These are phyloP conservation scores for Polietes domitor DNA, from an alignment of 2,888 invertebrate species.

Conservation along the genomic window DNA sequence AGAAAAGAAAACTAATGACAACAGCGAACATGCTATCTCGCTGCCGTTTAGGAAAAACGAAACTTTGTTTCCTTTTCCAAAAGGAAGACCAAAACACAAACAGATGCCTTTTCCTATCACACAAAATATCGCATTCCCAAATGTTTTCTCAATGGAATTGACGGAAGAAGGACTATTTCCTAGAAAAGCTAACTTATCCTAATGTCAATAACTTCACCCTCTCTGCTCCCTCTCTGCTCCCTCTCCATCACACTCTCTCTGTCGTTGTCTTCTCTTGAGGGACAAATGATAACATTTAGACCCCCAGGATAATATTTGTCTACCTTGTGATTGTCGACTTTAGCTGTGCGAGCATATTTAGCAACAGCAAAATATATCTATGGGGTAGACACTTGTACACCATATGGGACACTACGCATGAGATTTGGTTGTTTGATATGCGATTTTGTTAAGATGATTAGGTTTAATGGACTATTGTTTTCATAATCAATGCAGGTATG, in stretches of 20 bases:
- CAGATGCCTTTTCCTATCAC: background rate
- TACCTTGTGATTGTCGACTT: slow-evolving; percentile 18
- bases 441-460: too few relatives aligned
- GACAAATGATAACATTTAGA: slow-evolving; percentile 28
- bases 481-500: too few relatives aligned
- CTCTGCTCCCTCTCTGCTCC: too few relatives aligned
- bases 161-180: background rate
- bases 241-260: too few relatives aligned
- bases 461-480: too few relatives aligned
- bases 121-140: background rate
- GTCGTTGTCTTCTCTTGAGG: background rate
- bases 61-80: slow-evolving; percentile 13
- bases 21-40: background rate
- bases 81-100: background rate
- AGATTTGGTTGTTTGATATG: too few relatives aligned
- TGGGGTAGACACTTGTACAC: too few relatives aligned
- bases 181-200: background rate
- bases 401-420: too few relatives aligned
- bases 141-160: background rate
- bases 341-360: background rate
- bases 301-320: slow-evolving; percentile 32
- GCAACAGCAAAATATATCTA: background rate
- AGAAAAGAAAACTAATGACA: slow-evolving; percentile 3
- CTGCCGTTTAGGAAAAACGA: background rate
- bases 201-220: slow-evolving; percentile 33